These are phyloP conservation scores for Danio jaintianensis DNA, from an alignment of 2,797 vertebrate species.

Conservation along the genomic window DNA sequence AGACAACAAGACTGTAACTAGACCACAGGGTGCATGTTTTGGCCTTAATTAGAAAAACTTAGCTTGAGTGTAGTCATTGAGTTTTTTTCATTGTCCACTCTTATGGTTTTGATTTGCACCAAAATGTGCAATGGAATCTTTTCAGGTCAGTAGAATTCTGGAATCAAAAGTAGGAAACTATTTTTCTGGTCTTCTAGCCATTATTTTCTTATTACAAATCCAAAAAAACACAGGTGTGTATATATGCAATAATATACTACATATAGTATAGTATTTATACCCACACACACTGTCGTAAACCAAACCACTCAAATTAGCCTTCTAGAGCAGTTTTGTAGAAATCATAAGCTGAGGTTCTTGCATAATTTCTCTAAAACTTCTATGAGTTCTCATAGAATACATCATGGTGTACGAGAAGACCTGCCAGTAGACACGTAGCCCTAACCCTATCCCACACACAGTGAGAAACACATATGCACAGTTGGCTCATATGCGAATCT, in stretches of 20 bases:
- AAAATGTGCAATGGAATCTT: neutral
- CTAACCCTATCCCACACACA: constrained; percentile 9
- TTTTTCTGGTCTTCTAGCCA: too few relatives aligned
- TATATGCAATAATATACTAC: neutral
- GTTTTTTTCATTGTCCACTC: neutral
- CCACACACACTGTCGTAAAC: neutral
- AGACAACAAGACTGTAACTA: neutral
- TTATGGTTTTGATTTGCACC: neutral
- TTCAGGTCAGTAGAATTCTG: neutral
- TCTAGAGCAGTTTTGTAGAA: neutral
- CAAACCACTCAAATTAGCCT: neutral
- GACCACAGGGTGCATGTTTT: neutral
- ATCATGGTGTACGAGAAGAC: neutral
- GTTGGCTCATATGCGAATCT: neutral
- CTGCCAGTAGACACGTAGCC: constrained; percentile 11
- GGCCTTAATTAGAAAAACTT: neutral
- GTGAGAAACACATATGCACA: neutral
- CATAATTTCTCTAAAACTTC: neutral
- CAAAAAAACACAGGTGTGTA: neutral
- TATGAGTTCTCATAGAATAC: constrained; percentile 6
- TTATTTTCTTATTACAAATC: neutral
- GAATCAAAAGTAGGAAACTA: too few relatives aligned
- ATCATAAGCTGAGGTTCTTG: neutral
- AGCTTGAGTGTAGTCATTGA: neutral
- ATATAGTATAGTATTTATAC: neutral